Evolutionary conservation across 2,888 invertebrate genomes (phyloP), one percentile per base, ranked within the genome.

Genomic region (Galerucella nymphaeae): DNA sequence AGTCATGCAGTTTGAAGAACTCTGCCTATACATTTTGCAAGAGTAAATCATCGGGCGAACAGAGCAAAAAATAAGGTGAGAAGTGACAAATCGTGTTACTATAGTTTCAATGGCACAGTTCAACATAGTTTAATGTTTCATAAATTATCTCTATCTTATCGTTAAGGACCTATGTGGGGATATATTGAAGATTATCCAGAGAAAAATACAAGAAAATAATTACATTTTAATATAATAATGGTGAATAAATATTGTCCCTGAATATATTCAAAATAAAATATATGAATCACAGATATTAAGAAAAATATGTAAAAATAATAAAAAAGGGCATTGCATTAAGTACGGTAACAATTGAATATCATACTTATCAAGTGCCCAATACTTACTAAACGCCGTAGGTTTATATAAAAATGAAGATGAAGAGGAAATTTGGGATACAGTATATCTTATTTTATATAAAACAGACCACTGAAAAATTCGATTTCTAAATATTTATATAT

Each of bases 401-500:
- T 45, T 13, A 13, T 38, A 38, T 38, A 38, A 45, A 45, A 45
- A 45, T 45, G 14, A 45, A 4, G 14, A 45, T 53, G 10, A 53
- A 9, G 18, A 53, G 16, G 10, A 53, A 53, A 53, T 53, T 53
- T 53, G 53, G 53, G 16, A 53, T 53, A 53, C 53, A 53, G 53
- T 53, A 53, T 53, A 53, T 53, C 16, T 53, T 18, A 53, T 53
- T 53, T n/a, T 18, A 53, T 18, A 50, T 50, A 57, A 30, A 58
- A 58, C 14, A 58, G 23, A 30, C 30, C 58, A 58, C 14, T 58
- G 58, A 30, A 30, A 58, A 30, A 23, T 58, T 58, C 23, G 20
- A 58, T 30, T 58, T 30, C 58, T 58, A 58, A 58, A 58, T 53
- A 53, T 9, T 53, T 18, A 53, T 53, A 9, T 18, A 58, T 53